Evolutionary conservation across 2,797 vertebrate species (phyloP).

Genomic region (Pterois miles): DNA sequence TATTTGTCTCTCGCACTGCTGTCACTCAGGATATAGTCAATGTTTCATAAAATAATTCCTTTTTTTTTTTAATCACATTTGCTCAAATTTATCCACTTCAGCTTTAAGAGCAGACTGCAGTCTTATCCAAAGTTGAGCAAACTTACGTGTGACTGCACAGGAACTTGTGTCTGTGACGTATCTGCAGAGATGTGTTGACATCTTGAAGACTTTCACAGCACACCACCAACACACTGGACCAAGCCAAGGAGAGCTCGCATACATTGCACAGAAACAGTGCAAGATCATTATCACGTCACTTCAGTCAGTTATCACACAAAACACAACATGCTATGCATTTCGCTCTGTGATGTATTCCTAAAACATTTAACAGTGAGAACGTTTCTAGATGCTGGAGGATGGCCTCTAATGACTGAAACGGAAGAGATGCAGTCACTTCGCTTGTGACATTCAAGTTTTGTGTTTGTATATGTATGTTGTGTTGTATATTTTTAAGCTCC

Average conservation of each 20-base stretch:
- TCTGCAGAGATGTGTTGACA: constrained; percentile 41
- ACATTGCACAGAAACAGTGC: constrained; percentile 43
- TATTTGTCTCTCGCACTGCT: no score
- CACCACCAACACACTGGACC: constrained; percentile 39
- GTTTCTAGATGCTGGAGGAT: not conserved
- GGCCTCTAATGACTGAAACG: not conserved
- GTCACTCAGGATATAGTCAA: no score
- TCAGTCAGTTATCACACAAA: constrained; percentile 32
- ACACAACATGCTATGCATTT: constrained; percentile 9
- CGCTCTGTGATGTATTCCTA: not conserved
- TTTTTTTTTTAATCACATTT: no score
- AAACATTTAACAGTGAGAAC: not conserved
- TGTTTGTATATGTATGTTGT: no score
- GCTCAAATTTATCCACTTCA: no score
- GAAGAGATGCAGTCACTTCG: constrained; percentile 44
- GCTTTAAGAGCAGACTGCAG: not conserved
- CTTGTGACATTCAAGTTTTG: not conserved
- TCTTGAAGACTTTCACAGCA: constrained; percentile 55
- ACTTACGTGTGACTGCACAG: constrained; percentile 26
- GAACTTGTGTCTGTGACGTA: constrained; percentile 26
- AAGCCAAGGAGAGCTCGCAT: constrained; percentile 48
- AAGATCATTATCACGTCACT: constrained; percentile 67
- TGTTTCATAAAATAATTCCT: no score
- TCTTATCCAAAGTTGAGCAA: not conserved
- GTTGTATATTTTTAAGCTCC: constrained; percentile 9